Evolutionary conservation across 1,140 invertebrate species (phyloP).

Genomic region (Stegodyphus dumicola): DNA sequence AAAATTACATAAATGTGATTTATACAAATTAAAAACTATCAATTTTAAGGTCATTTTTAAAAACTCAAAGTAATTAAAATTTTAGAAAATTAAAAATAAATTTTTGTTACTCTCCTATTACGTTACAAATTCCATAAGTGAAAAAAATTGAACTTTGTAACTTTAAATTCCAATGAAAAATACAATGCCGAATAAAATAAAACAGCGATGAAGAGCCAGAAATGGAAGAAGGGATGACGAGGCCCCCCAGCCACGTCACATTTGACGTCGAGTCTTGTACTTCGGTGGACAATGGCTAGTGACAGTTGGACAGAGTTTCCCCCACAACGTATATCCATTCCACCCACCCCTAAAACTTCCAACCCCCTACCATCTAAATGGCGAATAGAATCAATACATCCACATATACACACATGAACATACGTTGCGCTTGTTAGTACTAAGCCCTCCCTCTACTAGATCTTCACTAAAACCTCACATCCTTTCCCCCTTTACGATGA

Average conservation of each 20-base stretch:
- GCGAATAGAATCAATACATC: slow-evolving; percentile 54
- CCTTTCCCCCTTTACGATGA: slow-evolving; percentile 30
- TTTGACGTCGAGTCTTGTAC: slow-evolving; percentile 37
- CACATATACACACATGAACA: slow-evolving; percentile 32
- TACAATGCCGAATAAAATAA: background rate
- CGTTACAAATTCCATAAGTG: too few species aligned
- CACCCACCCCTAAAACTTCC: background rate
- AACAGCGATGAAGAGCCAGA: background rate
- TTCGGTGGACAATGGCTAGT: slow-evolving; percentile 43
- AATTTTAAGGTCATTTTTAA: too few species aligned
- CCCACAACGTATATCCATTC: background rate
- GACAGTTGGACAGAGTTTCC: slow-evolving; percentile 50
- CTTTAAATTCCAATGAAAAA: too few species aligned
- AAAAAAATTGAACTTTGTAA: too few species aligned
- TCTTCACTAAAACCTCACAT: slow-evolving; percentile 28
- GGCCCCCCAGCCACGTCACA: slow-evolving; percentile 4
- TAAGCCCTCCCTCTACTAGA: slow-evolving; percentile 23
- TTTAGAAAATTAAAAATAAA: too few species aligned
- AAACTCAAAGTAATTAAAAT: too few species aligned
- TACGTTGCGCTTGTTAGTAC: slow-evolving; percentile 52
- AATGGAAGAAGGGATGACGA: background rate
- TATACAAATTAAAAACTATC: too few species aligned
- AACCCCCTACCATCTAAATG: slow-evolving; percentile 41
- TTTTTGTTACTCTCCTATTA: too few species aligned
- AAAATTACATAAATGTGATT: too few species aligned